A percentile compares a stretch with the other conserved stretches of the same genome.
These are phyloP conservation scores for Chrosomus eos DNA, from an alignment of 2,797 vertebrate species.

Conservation along the genomic window DNA sequence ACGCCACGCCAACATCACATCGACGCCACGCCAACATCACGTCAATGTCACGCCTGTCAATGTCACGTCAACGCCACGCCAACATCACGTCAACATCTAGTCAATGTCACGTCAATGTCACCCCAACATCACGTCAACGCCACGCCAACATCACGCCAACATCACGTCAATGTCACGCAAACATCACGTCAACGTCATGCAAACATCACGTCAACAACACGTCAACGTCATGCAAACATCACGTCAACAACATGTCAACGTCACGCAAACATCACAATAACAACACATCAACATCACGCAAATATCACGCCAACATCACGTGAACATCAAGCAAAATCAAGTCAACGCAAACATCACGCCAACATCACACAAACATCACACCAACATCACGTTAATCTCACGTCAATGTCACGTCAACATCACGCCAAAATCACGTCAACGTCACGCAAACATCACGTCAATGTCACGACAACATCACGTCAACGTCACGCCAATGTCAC, in stretches of 20 bases:
- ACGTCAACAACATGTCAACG: rapidly evolving
- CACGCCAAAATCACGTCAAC: too few relatives aligned
- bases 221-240: rapidly evolving
- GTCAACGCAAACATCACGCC: too few relatives aligned
- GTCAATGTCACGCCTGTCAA: rapidly evolving
- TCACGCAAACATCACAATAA: rapidly evolving
- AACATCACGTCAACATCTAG: rapidly evolving
- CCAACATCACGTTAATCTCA: too few relatives aligned
- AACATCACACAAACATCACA: too few relatives aligned
- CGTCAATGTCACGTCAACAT: too few relatives aligned
- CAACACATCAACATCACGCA: rapidly evolving
- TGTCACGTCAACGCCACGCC: rapidly evolving
- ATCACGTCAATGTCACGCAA: rapidly evolving
- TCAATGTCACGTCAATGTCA: rapidly evolving
- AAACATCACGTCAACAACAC: rapidly evolving
- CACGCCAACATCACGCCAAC: rapidly evolving
- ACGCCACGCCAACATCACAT: rapidly evolving
- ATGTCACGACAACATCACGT: rapidly evolving
- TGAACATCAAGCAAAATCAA: rapidly evolving
- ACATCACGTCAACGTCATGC: rapidly evolving
- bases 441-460: rapidly evolving
- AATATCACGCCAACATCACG: rapidly evolving
- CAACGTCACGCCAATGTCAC: too few relatives aligned
- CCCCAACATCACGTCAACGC: rapidly evolving
- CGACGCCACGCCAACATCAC: rapidly evolving